A percentile compares a stretch with the other conserved stretches of the same genome.
phyloP scores from a whole-genome alignment of 2,797 vertebrate species.

The Coilia nasus region DNA sequence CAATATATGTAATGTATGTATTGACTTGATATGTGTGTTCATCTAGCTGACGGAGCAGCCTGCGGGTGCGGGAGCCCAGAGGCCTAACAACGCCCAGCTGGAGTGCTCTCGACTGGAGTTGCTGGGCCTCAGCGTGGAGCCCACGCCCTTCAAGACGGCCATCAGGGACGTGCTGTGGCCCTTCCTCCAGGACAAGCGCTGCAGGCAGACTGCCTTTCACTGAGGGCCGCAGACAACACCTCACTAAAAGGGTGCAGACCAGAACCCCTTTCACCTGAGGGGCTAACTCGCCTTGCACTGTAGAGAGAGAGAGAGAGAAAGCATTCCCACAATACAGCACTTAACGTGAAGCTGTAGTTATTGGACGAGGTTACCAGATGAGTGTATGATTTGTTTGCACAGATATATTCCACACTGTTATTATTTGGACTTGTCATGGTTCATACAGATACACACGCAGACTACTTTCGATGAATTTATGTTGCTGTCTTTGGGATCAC shows the following conservation, averaged over 20 bases:
- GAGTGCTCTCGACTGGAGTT: conserved; percentile 89
- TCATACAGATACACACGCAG: neutral
- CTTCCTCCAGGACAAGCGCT: conserved; percentile 90
- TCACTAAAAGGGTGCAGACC: no score
- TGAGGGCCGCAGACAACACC: conserved; percentile 62
- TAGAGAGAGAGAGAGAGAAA: neutral
- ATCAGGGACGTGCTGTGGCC: conserved; percentile 93
- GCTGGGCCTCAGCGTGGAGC: conserved; percentile 83
- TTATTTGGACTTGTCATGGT: neutral
- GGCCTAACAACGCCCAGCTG: conserved; percentile 86
- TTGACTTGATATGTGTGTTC: neutral
- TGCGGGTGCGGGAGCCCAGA: conserved; percentile 75
- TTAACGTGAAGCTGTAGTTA: neutral
- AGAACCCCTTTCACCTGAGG: neutral
- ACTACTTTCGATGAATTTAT: neutral
- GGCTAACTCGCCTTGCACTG: neutral
- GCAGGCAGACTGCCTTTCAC: conserved; percentile 95
- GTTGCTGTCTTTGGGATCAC: neutral
- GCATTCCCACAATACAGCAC: conserved; percentile 4
- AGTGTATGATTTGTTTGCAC: neutral
- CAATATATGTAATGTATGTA: no score
- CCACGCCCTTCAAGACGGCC: conserved; percentile 82
- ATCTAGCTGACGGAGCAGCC: conserved; percentile 86
- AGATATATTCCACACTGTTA: neutral
- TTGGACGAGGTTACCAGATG: neutral